Evolutionary conservation across 2,888 invertebrate species (phyloP).

Genomic region (Platynereis dumerilii): DNA sequence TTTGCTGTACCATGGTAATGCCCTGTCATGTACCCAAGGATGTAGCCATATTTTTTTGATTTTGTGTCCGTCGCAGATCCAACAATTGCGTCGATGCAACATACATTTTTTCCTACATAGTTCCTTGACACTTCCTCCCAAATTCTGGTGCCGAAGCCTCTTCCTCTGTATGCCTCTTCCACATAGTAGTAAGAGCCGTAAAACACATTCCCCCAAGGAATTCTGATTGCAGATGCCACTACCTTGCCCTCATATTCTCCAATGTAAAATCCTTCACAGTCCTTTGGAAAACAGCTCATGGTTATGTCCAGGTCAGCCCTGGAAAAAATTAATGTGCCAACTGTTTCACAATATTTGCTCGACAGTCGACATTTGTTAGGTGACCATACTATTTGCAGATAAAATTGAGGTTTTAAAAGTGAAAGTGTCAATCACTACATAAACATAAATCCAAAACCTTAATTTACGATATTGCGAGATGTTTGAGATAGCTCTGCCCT

Average conservation of each 20-base stretch:
- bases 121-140: conserved; percentile 26
- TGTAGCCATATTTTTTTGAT: conserved; percentile 14
- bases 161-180: conserved; percentile 19
- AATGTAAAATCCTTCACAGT: conserved; percentile 27
- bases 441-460: too few relatives aligned
- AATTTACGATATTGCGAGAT: too few relatives aligned
- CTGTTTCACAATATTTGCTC: too few relatives aligned
- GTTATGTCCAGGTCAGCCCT: conserved; percentile 10
- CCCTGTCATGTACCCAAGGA: conserved; percentile 9
- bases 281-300: conserved; percentile 10
- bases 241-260: conserved; percentile 29
- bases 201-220: conserved; percentile 25
- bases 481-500: too few relatives aligned
- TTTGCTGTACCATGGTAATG: conserved; percentile 11
- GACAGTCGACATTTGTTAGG: too few relatives aligned
- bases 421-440: too few relatives aligned
- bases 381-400: too few relatives aligned
- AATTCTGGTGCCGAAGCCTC: conserved; percentile 30
- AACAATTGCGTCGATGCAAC: conserved; percentile 24
- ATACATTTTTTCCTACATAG: conserved; percentile 22
- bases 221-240: conserved; percentile 27
- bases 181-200: conserved; percentile 33
- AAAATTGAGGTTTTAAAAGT: too few relatives aligned
- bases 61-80: conserved; percentile 23
- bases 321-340: too few relatives aligned